Evolutionary conservation across 2,113 vertebrate species (phyloP).

Genomic region (Neolamprologus sp.): DNA sequence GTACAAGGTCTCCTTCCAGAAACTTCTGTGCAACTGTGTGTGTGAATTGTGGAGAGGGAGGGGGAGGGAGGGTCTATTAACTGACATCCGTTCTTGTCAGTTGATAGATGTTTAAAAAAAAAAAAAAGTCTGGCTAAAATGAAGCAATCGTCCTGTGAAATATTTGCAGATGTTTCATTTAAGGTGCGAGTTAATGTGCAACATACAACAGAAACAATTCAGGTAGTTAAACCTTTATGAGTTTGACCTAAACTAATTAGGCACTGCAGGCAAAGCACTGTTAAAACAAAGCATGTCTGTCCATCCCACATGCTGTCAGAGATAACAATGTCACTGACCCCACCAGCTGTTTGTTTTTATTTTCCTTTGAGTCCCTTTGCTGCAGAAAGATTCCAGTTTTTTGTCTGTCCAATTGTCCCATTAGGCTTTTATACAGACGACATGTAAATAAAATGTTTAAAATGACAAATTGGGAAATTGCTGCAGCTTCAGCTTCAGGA

Average conservation of each 20-base stretch:
- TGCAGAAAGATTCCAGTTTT: not conserved
- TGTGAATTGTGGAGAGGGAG: not conserved
- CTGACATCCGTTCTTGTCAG: not conserved
- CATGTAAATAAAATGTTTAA: not conserved
- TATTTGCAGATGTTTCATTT: not conserved
- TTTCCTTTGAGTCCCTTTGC: not conserved
- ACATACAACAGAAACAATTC: not conserved
- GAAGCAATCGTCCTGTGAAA: not conserved
- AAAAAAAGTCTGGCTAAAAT: not conserved
- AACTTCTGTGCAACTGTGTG: not conserved
- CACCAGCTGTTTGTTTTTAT: not conserved
- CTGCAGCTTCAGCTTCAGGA: not conserved
- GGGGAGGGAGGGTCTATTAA: not conserved
- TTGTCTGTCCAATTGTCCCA: not conserved
- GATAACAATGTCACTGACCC: not conserved
- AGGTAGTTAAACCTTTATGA: not conserved
- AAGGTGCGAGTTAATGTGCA: not conserved
- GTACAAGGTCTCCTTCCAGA: constrained; percentile 62
- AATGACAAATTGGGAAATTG: not conserved
- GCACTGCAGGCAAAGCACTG: not conserved
- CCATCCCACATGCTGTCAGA: not conserved
- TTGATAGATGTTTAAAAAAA: not conserved
- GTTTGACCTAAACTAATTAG: not conserved
- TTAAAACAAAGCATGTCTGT: not conserved
- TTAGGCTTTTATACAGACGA: not conserved